Conservation (phyloP, 2,113 vertebrate genomes). For the Chionomys nivalis region DNA sequence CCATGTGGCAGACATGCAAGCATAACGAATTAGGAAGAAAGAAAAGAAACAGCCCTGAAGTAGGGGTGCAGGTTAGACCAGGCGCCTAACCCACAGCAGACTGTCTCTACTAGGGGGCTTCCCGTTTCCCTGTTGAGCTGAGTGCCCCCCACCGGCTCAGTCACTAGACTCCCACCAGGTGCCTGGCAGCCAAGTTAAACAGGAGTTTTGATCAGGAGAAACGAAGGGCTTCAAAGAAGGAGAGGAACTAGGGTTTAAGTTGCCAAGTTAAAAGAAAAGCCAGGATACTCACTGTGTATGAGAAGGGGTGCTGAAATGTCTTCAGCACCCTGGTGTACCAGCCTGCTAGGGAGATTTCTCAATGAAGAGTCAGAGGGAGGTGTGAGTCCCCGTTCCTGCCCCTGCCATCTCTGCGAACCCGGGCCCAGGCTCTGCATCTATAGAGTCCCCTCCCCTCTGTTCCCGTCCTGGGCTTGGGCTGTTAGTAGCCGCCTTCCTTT, state of each 20-base stretch:
- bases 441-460: not conserved
- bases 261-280: not conserved
- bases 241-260: not conserved
- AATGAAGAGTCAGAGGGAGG: not conserved
- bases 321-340: not conserved
- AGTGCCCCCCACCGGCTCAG: not conserved
- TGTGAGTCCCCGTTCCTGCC: not conserved
- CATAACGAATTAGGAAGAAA: not conserved
- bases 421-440: not conserved
- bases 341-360: too few relatives aligned
- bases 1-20: not conserved
- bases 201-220: not conserved
- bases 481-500: not conserved
- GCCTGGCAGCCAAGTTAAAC: not conserved
- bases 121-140: not conserved
- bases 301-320: not conserved
- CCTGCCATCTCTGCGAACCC: not conserved
- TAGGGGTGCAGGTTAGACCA: not conserved
- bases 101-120: not conserved
- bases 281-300: not conserved
- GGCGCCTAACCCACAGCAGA: not conserved
- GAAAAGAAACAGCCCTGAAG: not conserved
- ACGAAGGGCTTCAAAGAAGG: not conserved
- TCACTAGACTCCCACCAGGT: not conserved
- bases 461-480: not conserved